Percentiles rank a stretch among this genome's conserved stretches.
phyloP scores from a whole-genome alignment of 2,797 vertebrate genomes.

The Pangasius larnaudii region DNA sequence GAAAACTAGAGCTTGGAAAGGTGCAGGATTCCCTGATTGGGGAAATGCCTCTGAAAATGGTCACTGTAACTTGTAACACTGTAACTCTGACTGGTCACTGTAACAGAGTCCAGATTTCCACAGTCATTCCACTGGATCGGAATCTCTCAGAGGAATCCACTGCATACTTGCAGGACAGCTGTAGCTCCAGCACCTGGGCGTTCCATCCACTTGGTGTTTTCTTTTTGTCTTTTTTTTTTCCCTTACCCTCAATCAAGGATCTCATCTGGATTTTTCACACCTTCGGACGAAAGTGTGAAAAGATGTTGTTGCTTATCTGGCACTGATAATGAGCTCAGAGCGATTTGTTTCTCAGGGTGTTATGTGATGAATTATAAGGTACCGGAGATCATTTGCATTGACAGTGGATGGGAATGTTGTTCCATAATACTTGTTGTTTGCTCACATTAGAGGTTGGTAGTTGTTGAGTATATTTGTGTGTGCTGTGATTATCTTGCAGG shows the following conservation, averaged over 20 bases:
- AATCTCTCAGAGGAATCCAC: neutral
- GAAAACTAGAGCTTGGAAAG: constrained; percentile 20
- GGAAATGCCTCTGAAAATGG: constrained; percentile 3
- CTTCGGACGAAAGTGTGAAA: neutral
- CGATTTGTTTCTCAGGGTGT: neutral
- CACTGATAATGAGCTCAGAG: constrained; percentile 19
- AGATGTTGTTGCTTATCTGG: constrained; percentile 7
- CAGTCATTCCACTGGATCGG: neutral
- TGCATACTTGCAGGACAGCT: neutral
- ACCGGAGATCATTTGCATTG: neutral
- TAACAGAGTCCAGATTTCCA: neutral
- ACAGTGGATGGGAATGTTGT: neutral
- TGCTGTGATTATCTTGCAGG: constrained; percentile 45
- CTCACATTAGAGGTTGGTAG: neutral
- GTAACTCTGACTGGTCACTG: neutral
- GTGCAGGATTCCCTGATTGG: constrained; percentile 41
- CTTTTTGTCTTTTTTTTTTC: neutral
- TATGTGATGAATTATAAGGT: neutral
- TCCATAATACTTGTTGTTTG: neutral
- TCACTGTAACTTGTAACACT: no score
- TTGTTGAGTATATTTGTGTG: constrained; percentile 7
- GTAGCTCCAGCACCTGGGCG: neutral
- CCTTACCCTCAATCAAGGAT: neutral
- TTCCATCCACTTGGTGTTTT: neutral
- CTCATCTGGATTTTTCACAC: constrained; percentile 23